Evolutionary conservation across 2,888 invertebrate species (phyloP), one percentile per base, ranked within the genome.

Genomic region (Pogonocherus hispidulus): DNA sequence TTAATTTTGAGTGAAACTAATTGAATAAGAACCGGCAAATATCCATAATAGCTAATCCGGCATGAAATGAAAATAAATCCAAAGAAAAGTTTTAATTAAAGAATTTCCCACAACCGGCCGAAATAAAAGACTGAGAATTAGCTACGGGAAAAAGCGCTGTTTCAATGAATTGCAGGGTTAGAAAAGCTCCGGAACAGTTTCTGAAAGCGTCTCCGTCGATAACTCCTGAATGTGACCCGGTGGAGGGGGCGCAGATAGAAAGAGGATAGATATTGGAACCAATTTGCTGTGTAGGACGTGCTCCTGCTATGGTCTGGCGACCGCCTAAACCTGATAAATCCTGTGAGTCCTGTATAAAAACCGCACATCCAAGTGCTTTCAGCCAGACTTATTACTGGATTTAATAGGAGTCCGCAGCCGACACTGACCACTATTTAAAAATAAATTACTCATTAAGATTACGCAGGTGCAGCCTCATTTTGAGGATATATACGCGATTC

Each of bases 211-310:
- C 37, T 27, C 20, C 37, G 37, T n/a, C 60, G 20, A 37, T 62
- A 62, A 37, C 35, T 62, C 22, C 60, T 23, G 51, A 62, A 62
- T 51, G 35, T 19, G 35, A 35, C 49, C 19, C 49, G 16, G 51
- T 49, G 23, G n/a, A n/a, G n/a, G n/a, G n/a, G n/a, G n/a, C n/a
- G n/a, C n/a, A n/a, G n/a, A n/a, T n/a, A n/a, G n/a, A n/a, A n/a
- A n/a, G n/a, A n/a, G 69, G 69, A 71, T 75, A 79, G 78, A 80
- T 79, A 80, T 77, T 78, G 78, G 77, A 80, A 80, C 75, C 80
- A 80, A 80, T 80, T 80, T 80, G 80, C 78, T 79, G 41, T 3
- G 74, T 77, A 79, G 76, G 78, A 79, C 79, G 78, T 78, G 78
- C 75, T 77, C 74, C 67, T 69, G 75, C 70, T 70, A 67, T 71